phyloP scores from a whole-genome alignment of 2,888 invertebrate genomes.

The Leucophenga maculata region DNA sequence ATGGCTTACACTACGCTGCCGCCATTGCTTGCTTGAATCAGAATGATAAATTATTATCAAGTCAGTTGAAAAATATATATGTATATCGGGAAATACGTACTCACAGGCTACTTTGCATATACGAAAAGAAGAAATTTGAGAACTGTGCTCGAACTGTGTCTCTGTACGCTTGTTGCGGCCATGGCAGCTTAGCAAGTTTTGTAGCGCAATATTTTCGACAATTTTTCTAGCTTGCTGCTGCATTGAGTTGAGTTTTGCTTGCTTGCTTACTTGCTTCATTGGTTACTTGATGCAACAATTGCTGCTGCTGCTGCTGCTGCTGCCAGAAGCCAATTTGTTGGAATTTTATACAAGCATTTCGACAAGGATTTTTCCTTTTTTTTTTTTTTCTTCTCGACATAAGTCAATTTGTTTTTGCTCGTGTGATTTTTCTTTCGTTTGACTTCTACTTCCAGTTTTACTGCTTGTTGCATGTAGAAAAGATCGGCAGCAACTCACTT shows the following conservation, averaged over 20 bases:
- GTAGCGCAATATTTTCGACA: neutral
- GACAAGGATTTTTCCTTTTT: neutral
- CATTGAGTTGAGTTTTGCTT: constrained; percentile 45
- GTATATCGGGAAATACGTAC: constrained; percentile 38
- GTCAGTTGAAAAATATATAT: constrained; percentile 43
- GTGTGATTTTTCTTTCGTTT: neutral
- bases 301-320: constrained; percentile 10
- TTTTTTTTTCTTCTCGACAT: constrained; percentile 60
- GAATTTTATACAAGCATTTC: neutral
- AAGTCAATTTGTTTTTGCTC: constrained; percentile 50
- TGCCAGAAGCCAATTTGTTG: constrained; percentile 48
- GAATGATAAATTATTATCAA: constrained; percentile 67
- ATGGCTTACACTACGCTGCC: neutral
- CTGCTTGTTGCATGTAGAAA: neutral
- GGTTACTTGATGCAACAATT: constrained; percentile 32
- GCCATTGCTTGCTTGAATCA: constrained; percentile 51
- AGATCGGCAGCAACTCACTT: neutral
- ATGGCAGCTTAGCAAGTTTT: neutral
- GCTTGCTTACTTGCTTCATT: constrained; percentile 54
- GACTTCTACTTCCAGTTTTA: neutral
- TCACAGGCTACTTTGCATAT: constrained; percentile 58
- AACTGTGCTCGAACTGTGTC: no score
- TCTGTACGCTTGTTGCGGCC: constrained; percentile 13
- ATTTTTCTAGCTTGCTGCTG: neutral
- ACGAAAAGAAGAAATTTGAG: neutral